Evolutionary conservation across 2,113 vertebrate species (phyloP).

Genomic region (Brachionichthys hirsutus): DNA sequence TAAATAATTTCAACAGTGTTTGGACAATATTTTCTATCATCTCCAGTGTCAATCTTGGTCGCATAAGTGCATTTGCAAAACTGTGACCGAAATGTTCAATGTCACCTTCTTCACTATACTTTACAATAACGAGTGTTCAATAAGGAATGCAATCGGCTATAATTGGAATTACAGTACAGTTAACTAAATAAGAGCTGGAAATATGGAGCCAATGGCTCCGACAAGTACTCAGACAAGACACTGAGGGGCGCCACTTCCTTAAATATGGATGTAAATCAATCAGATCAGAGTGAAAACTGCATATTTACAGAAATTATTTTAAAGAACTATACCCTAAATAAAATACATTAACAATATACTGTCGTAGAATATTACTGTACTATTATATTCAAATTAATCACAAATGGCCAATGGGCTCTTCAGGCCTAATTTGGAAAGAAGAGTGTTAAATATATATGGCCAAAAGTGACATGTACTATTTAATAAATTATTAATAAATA

Average conservation of each 20-base stretch:
- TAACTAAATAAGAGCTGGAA: not conserved
- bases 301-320: slow-evolving; percentile 4
- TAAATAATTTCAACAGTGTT: slow-evolving; percentile 30
- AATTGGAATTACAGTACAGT: not conserved
- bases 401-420: slow-evolving; percentile 12
- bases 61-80: slow-evolving; percentile 46
- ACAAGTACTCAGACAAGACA: slow-evolving; percentile 52
- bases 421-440: slow-evolving; percentile 7
- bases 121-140: not conserved
- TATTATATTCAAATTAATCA: slow-evolving; percentile 1
- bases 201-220: not conserved
- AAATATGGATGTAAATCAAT: not conserved
- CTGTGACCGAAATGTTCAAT: slow-evolving; percentile 22
- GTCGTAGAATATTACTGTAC: not conserved
- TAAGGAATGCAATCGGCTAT: not conserved
- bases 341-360: slow-evolving; percentile 7
- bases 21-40: not conserved
- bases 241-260: slow-evolving; percentile 57
- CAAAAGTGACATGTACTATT: slow-evolving; percentile 8
- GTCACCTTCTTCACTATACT: not conserved
- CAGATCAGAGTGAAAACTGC: not conserved
- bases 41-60: slow-evolving; percentile 15
- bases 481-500: slow-evolving; percentile 34
- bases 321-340: slow-evolving; percentile 1
- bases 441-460: slow-evolving; percentile 19